Evolutionary conservation across 2,797 vertebrate species (phyloP), one percentile per base, ranked within the genome.

Genomic region (Lacerta agilis): DNA sequence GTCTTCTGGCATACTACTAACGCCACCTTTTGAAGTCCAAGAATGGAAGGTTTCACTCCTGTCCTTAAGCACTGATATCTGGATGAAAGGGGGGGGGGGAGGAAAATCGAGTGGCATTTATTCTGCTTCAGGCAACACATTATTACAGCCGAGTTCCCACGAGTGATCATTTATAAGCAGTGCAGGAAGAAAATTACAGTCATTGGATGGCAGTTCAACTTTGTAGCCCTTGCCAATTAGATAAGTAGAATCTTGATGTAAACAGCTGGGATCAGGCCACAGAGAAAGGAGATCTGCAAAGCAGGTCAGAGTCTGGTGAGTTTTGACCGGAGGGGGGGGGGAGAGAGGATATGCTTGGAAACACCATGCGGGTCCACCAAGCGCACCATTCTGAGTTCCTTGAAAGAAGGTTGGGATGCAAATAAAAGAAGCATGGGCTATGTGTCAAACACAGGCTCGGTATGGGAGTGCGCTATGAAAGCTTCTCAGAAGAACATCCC

Each of bases 81-180:
- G 75, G 36, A 58, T 17, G 15, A 33, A 33, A 33, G 33, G 33
- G 27, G 11, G 33, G 41, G 2, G 49, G n/a, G n/a, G 33, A 11
- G 18, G 8, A 25, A 29, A n/a, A 13, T 10, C 23, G 15, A n/a
- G 2, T 15, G 6, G 45, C 36, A 36, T 61, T 45, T 64, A 79
- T 90, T 83, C 41, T 83, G 67, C 81, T 73, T 86, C 81, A 79
- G 41, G 67, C 33, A 67, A 66, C 2, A 58, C 76, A 86, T 58
- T 89, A 38, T 64, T 83, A 79, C 49, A 72, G 61, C 29, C 36
- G 55, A 79, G 49, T 78, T 79, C 88, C 85, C 49, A 83, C 6
- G 49, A 33, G 45, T 49, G 49, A 86, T 85, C 67, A 67, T 82
- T 82, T 86, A 86, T 8, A 10, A 78, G 36, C 27, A 83, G 41